Evolutionary conservation across 2,888 invertebrate species (phyloP), one percentile per base, ranked within the genome.

Genomic region (Ennomos fuscantarius): DNA sequence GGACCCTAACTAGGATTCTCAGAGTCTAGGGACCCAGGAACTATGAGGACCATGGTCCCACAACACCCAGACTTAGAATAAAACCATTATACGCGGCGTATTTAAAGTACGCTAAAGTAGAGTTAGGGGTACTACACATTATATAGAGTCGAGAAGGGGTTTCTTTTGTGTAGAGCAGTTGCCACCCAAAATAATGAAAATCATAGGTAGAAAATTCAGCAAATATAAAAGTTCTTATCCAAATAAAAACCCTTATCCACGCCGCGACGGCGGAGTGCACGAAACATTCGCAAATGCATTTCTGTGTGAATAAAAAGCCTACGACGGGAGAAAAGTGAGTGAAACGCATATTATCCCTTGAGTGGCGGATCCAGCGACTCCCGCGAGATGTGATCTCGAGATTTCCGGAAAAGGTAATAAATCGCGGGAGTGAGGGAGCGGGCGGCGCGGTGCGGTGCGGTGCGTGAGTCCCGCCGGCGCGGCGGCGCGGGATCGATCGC

Each of bases 371-470:
- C 33, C 39, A 11, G 46, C 15, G 39, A 35, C 10, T 33, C 33
- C 42, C 33, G 52, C 35, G 45, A 55, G 68, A 74, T 81, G 82
- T 85, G 82, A 85, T 86, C 80, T 82, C 79, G 78, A 76, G 78
- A 82, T 84, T 84, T 83, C 80, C 81, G 84, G 86, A 83, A 86
- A 84, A 81, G 74, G 81, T 68, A 77, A 87, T 87, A 89, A 87
- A 87, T 87, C 79, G 81, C 78, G 76, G 74, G 78, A 80, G 63
- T 40, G 68, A 65, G 68, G 65, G 66, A 56, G 69, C 49, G 59
- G 45, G 53, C 70, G 73, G 80, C 80, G 79, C 76, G 75, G 80
- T 84, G 80, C 87, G 87, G 87, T 88, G 79, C 87, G 88, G 66
- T 72, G 83, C 81, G 82, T 88, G 79, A 87, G 88, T 66, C 72